A percentile compares a stretch with the other conserved stretches of the same genome.
phyloP scores from a whole-genome alignment of 2,113 vertebrate species.

The Ammodytes marinus region DNA sequence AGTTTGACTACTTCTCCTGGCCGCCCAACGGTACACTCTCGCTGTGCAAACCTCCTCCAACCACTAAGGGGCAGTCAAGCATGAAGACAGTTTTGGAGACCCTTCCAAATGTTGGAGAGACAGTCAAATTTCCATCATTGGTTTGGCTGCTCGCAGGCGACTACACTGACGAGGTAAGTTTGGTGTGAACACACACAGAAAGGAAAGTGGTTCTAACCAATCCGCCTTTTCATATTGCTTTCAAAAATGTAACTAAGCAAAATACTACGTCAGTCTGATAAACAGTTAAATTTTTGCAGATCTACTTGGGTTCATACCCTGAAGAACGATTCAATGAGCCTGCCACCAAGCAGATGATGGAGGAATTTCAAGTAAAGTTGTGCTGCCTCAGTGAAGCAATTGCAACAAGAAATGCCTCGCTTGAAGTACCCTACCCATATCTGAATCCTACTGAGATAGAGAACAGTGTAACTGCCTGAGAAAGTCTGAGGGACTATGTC shows the following conservation, averaged over 20 bases:
- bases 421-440: slow-evolving; percentile 67
- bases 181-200: not conserved
- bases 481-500: not conserved
- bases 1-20: slow-evolving; percentile 74
- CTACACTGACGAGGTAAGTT: slow-evolving; percentile 40
- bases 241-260: not conserved
- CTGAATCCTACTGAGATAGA: slow-evolving; percentile 59
- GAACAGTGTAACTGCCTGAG: slow-evolving; percentile 61
- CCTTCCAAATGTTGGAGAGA: slow-evolving; percentile 57
- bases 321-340: slow-evolving; percentile 63
- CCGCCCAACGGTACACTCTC: slow-evolving; percentile 54
- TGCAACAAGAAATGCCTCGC: slow-evolving; percentile 49
- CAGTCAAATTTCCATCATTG: not conserved
- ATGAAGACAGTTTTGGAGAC: slow-evolving; percentile 56
- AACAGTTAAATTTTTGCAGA: slow-evolving; percentile 31
- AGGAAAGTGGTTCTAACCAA: not conserved
- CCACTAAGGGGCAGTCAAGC: slow-evolving; percentile 65
- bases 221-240: not conserved
- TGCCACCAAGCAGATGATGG: slow-evolving; percentile 42
- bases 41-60: slow-evolving; percentile 63
- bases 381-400: slow-evolving; percentile 54
- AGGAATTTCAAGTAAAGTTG: slow-evolving; percentile 62
- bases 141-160: not conserved
- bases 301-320: slow-evolving; percentile 60
- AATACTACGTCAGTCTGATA: not conserved